phyloP scores from a whole-genome alignment of 2,113 vertebrate genomes.

The Trogon melanurus region DNA sequence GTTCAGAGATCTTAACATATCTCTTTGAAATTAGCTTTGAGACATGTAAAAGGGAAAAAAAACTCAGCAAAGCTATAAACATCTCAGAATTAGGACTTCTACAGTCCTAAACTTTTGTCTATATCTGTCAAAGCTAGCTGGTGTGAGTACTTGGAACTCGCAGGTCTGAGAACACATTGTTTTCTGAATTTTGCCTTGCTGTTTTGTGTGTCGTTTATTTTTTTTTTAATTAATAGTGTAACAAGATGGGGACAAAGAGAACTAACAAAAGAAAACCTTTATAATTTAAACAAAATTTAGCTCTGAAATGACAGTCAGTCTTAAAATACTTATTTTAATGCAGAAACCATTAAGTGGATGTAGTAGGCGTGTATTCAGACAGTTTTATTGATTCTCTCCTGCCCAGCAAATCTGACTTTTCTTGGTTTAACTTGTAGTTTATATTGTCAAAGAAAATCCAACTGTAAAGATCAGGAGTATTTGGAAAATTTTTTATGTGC shows the following conservation, averaged over 20 bases:
- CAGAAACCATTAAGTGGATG: neutral
- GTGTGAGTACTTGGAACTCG: neutral
- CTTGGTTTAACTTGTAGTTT: neutral
- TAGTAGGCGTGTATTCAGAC: neutral
- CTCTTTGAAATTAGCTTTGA: neutral
- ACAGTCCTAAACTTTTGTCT: neutral
- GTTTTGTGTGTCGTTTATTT: neutral
- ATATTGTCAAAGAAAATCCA: neutral
- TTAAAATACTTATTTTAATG: neutral
- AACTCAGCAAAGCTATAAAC: neutral
- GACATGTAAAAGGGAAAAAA: neutral
- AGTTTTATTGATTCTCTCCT: neutral
- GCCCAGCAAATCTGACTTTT: neutral
- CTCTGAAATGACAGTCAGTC: neutral
- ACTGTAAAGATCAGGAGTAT: neutral
- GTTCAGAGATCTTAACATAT: neutral
- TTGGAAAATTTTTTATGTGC: neutral
- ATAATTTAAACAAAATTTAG: neutral
- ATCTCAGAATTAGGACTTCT: neutral
- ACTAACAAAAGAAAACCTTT: neutral
- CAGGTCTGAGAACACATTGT: neutral
- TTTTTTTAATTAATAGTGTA: neutral
- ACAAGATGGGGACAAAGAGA: neutral
- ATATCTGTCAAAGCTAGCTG: neutral
- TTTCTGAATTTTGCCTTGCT: neutral